Conservation (phyloP, 2,888 invertebrate species). For the Bellardia pandia region DNA sequence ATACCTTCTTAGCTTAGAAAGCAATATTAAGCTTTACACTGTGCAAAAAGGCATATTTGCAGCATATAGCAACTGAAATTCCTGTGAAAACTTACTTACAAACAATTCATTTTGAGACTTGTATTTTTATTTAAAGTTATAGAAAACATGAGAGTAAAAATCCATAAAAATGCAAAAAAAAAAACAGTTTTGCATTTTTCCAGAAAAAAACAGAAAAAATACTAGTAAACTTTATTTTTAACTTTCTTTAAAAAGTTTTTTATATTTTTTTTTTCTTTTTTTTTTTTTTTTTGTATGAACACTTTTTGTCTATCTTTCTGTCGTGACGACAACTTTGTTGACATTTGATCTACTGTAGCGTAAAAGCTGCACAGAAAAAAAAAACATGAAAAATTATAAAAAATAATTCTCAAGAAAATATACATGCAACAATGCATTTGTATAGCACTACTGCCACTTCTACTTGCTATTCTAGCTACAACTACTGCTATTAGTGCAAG, state of each 20-base stretch:
- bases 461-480: slow-evolving; percentile 2
- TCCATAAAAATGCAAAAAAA: slow-evolving; percentile 6
- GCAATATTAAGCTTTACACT: neutral
- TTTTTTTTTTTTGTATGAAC: slow-evolving; percentile 1
- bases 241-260: slow-evolving; percentile 45
- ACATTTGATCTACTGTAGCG: slow-evolving; percentile 70
- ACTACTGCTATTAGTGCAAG: neutral
- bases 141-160: slow-evolving; percentile 8
- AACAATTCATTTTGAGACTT: slow-evolving; percentile 9
- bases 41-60: neutral
- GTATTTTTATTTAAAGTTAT: slow-evolving; percentile 10
- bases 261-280: neutral
- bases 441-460: slow-evolving; percentile 9
- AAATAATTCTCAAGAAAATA: slow-evolving; percentile 61
- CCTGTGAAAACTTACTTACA: neutral
- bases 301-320: slow-evolving; percentile 33
- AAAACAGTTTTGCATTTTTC: neutral
- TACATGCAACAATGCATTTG: slow-evolving; percentile 65
- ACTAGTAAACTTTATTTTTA: slow-evolving; percentile 49
- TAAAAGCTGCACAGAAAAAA: slow-evolving; percentile 54
- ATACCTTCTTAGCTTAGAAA: neutral
- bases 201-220: neutral
- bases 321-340: slow-evolving; percentile 71
- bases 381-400: slow-evolving; percentile 28
- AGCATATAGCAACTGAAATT: neutral